phyloP scores from a whole-genome alignment of 2,797 vertebrate genomes.

The Gastrophryne carolinensis region DNA sequence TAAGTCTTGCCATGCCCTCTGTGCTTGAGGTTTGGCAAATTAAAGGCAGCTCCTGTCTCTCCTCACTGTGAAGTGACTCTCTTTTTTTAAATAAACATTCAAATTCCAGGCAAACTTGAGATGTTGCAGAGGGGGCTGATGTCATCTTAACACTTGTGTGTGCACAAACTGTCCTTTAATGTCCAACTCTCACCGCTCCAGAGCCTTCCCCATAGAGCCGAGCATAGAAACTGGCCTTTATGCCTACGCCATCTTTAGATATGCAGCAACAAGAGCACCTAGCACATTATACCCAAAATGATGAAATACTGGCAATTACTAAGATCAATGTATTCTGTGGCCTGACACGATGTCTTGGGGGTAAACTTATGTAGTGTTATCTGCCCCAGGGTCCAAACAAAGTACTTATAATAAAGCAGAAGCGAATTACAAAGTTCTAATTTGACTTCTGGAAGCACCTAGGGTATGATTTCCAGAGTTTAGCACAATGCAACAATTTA shows the following conservation, averaged over 20 bases:
- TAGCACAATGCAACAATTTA: too few species aligned
- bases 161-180: not conserved
- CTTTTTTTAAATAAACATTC: not conserved
- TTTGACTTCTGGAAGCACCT: too few species aligned
- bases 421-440: too few species aligned
- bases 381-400: not conserved
- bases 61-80: not conserved
- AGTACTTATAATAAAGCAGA: too few species aligned
- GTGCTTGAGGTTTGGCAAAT: not conserved
- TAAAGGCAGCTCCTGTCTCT: not conserved
- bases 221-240: conserved; percentile 1
- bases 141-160: not conserved
- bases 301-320: conserved; percentile 26
- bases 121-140: conserved; percentile 10
- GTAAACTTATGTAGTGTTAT: not conserved
- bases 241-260: conserved; percentile 29
- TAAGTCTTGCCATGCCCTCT: not conserved
- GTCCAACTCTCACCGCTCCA: conserved; percentile 9
- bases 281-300: conserved; percentile 3
- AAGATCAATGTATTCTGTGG: conserved; percentile 31
- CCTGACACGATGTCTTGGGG: not conserved
- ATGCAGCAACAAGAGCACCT: not conserved
- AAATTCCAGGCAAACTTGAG: conserved; percentile 6
- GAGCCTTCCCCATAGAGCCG: not conserved
- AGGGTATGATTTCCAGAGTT: too few species aligned